These are phyloP conservation scores for Aplidium turbinatum DNA, from an alignment of 23 tunicate species.

Conservation along the genomic window DNA sequence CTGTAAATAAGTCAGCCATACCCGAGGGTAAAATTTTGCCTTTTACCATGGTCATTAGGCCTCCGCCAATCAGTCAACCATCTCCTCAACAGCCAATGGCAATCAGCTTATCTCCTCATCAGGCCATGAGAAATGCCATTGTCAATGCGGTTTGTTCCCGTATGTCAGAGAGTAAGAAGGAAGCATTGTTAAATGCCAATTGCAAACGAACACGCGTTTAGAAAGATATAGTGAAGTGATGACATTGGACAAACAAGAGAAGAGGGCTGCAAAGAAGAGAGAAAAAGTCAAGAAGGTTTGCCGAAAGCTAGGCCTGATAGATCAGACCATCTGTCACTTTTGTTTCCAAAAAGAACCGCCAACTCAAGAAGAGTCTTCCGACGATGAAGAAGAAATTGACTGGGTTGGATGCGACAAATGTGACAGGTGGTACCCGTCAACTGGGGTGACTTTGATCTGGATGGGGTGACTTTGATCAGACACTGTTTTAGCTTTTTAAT, in stretches of 20 bases:
- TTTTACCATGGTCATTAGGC: no score
- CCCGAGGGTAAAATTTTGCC: neutral
- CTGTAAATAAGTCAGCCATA: neutral
- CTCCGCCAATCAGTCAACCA: neutral
- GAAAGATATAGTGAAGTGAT: neutral
- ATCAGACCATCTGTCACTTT: neutral
- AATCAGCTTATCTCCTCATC: no score
- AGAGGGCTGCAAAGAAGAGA: neutral
- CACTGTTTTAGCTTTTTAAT: no score
- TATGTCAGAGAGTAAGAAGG: neutral
- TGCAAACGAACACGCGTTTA: neutral
- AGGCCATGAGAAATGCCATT: neutral
- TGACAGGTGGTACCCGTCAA: neutral
- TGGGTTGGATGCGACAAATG: neutral
- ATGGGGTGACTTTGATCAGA: no score
- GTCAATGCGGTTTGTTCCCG: neutral
- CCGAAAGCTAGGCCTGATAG: neutral
- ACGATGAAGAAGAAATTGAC: neutral
- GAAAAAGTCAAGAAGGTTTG: neutral
- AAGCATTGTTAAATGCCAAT: neutral
- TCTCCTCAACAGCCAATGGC: no score
- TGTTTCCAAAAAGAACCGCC: neutral
- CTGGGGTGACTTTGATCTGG: no score
- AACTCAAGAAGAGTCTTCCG: neutral
- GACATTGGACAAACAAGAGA: neutral